Evolutionary conservation across 2,113 vertebrate species (phyloP).

Genomic region (Okapia johnstoni): DNA sequence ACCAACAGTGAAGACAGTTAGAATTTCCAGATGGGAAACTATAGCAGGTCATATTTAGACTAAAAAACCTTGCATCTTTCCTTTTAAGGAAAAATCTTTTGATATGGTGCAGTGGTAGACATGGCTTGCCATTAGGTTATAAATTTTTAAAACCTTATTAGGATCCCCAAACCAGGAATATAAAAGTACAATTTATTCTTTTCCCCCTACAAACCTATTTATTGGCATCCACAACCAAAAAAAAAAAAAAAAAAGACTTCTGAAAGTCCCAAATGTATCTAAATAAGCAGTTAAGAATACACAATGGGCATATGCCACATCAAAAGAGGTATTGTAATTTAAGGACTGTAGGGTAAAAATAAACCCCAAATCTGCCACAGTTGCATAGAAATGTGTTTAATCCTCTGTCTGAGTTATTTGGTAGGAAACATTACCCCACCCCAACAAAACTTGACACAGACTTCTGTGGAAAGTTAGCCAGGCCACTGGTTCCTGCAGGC

Average conservation of each 20-base stretch:
- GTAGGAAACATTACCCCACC: constrained; percentile 48
- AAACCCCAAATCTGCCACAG: constrained; percentile 66
- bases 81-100: constrained; percentile 37
- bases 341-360: constrained; percentile 55
- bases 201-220: not conserved
- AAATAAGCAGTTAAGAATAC: constrained; percentile 50
- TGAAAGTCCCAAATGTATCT: constrained; percentile 40
- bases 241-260: not conserved
- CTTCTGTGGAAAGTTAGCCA: constrained; percentile 36
- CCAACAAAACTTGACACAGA: constrained; percentile 41
- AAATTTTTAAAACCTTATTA: constrained; percentile 53
- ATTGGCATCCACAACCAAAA: constrained; percentile 38
- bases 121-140: constrained; percentile 11
- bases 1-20: not conserved
- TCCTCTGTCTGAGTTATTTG: constrained; percentile 36
- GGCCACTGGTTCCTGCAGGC: not conserved
- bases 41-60: constrained; percentile 1
- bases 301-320: constrained; percentile 50
- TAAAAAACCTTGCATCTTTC: not conserved
- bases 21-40: constrained; percentile 24
- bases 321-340: constrained; percentile 49
- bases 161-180: constrained; percentile 2
- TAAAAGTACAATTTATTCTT: constrained; percentile 23
- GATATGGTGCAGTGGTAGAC: not conserved
- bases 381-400: constrained; percentile 63